Evolutionary conservation across 2,113 vertebrate species (phyloP).

Genomic region (Varanus komodoensis): DNA sequence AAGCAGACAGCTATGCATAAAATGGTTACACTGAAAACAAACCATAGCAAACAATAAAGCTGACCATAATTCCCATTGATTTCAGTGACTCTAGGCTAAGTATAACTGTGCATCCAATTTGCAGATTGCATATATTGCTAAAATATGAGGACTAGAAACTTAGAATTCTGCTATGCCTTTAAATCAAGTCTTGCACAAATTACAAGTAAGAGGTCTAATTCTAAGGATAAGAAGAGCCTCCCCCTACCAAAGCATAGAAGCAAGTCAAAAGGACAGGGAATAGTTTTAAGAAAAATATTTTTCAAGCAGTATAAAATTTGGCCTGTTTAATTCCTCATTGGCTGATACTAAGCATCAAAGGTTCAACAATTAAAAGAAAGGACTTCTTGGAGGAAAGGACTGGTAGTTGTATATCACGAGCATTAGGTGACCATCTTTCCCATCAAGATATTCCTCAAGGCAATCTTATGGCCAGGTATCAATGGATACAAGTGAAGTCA

Average conservation of each 20-base stretch:
- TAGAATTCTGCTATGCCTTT: not conserved
- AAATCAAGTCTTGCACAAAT: not conserved
- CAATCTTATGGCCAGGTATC: not conserved
- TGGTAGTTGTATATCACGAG: not conserved
- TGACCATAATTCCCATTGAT: too few species aligned
- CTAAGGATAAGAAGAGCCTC: not conserved
- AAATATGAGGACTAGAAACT: not conserved
- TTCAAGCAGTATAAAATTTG: not conserved
- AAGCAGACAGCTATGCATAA: not conserved
- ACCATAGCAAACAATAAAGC: not conserved
- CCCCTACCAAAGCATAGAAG: not conserved
- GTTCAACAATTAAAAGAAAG: not conserved
- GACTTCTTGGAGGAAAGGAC: not conserved
- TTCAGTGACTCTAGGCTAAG: too few species aligned
- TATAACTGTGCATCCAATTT: not conserved
- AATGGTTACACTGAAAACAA: too few species aligned
- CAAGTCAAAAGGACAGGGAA: not conserved
- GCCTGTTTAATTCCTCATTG: not conserved
- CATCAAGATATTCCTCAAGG: not conserved
- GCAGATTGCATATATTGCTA: not conserved
- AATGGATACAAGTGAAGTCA: not conserved
- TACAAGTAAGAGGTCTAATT: not conserved
- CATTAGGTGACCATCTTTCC: not conserved
- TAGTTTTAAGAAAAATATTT: not conserved
- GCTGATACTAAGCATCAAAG: not conserved